Evolutionary conservation across 2,113 vertebrate genomes (phyloP).

Genomic region (Crotalus tigris): DNA sequence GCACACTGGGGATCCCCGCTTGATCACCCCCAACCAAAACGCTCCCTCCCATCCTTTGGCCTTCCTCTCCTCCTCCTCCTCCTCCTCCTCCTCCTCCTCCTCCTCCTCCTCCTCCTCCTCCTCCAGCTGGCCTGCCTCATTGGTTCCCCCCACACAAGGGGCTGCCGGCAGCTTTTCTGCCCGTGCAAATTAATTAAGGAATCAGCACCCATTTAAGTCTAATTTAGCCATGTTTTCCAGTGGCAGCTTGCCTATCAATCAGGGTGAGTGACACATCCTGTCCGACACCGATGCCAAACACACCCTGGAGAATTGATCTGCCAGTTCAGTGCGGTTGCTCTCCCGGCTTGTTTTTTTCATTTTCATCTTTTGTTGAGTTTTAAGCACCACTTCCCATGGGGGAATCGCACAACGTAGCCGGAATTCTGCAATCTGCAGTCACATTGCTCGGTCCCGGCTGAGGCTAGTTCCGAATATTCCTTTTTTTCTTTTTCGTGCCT

Average conservation of each 20-base stretch:
- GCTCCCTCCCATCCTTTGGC: neutral
- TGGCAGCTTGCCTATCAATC: conserved; percentile 2
- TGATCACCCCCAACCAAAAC: neutral
- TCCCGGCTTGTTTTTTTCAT: no score
- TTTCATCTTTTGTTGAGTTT: no score
- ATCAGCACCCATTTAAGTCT: conserved; percentile 9
- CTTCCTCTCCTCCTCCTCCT: no score
- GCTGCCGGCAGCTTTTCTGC: neutral
- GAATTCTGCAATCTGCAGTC: neutral
- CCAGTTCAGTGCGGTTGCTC: neutral
- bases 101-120: no score
- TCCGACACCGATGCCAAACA: neutral
- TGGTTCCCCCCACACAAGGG: no score
- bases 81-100: no score
- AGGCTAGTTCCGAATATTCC: neutral
- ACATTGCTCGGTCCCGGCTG: neutral
- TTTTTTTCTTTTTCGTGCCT: neutral
- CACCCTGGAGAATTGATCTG: neutral
- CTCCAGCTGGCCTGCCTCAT: neutral
- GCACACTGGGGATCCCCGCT: no score
- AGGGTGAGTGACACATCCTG: conserved; percentile 5
- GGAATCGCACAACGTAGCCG: neutral
- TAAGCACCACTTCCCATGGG: neutral
- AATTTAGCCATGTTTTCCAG: conserved; percentile 17
- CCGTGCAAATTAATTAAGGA: conserved; percentile 19